phyloP scores from a whole-genome alignment of 2,797 vertebrate species.

The Pseudochirops cupreus region DNA sequence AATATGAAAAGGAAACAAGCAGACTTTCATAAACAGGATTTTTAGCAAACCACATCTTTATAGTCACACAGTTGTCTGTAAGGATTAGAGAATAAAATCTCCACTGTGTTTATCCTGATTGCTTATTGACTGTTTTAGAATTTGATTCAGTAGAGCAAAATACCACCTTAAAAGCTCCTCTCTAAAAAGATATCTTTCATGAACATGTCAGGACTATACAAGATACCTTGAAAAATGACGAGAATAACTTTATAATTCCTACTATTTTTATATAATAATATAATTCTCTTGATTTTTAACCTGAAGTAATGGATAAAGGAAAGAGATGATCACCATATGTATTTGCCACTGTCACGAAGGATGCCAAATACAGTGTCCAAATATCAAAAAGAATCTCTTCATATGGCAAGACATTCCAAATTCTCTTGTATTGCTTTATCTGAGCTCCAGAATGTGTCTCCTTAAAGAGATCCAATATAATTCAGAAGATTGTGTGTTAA shows the following conservation, averaged over 20 bases:
- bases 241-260: neutral
- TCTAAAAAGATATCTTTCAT: neutral
- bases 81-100: neutral
- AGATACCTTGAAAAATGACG: neutral
- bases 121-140: neutral
- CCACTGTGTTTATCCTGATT: neutral
- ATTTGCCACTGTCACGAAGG: neutral
- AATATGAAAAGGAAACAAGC: neutral
- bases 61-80: neutral
- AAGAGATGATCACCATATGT: neutral
- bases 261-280: neutral
- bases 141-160: neutral
- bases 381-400: neutral
- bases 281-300: neutral
- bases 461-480: neutral
- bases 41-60: neutral
- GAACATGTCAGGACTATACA: neutral
- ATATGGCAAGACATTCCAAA: neutral
- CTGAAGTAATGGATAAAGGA: neutral
- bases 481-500: neutral
- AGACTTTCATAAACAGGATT: neutral
- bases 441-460: neutral
- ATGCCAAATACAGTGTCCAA: neutral
- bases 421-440: neutral
- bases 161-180: neutral